phyloP scores from a whole-genome alignment of 2,113 vertebrate species.

The Prinia subflava region DNA sequence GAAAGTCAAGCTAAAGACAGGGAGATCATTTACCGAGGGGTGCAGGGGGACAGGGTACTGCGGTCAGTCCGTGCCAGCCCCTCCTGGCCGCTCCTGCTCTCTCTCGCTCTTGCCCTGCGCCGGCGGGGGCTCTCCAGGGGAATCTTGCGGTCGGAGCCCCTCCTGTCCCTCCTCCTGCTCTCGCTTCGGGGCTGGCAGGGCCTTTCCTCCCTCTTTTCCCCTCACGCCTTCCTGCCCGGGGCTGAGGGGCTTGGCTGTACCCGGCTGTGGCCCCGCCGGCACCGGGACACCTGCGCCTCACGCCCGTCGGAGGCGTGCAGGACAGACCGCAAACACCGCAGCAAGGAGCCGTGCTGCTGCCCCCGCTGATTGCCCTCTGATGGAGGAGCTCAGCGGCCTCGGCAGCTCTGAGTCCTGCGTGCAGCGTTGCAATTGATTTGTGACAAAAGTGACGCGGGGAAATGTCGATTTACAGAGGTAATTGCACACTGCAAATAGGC shows the following conservation, averaged over 20 bases:
- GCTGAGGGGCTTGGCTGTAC: no score
- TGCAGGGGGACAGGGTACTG: accelerated
- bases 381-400: not conserved
- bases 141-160: accelerated
- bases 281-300: accelerated
- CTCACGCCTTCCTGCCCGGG: accelerated
- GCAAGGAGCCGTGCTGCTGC: no score
- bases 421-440: not conserved
- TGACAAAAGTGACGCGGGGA: not conserved
- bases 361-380: no score
- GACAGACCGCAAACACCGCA: accelerated
- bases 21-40: accelerated
- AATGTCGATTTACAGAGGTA: not conserved
- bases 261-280: accelerated
- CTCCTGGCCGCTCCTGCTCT: no score
- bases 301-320: accelerated
- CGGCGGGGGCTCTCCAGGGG: accelerated
- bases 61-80: accelerated
- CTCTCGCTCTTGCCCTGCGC: not conserved
- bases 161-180: not conserved
- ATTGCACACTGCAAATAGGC: accelerated
- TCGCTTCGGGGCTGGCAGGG: not conserved
- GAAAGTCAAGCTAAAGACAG: not conserved
- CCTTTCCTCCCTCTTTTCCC: accelerated
- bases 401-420: no score